Evolutionary conservation across 2,888 invertebrate genomes (phyloP), one percentile per base, ranked within the genome.

Genomic region (Cryptus armator): DNA sequence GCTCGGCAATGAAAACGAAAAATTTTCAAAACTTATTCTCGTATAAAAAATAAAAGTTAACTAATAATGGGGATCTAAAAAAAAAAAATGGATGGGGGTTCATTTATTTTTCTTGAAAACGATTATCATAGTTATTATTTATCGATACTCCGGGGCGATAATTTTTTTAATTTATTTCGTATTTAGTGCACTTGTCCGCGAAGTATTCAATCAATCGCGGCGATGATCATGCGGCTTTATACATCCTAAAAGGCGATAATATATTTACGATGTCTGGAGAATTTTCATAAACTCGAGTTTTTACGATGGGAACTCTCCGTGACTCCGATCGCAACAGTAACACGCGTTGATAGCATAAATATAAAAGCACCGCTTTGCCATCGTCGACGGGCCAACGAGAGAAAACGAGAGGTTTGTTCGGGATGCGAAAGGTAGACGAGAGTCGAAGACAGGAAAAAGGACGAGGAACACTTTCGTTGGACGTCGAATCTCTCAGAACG

Each of bases 181-280:
- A 4, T 29, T 59, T 59, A 24, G 53, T 59, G 29, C 29, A 14
- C 29, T 32, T 7, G 32, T 29, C 2, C 14, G 3, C 32, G 5
- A 32, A 62, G 29, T 7, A 29, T 32, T 62, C 29, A 32, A 62
- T 62, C 62, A 62, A 14, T 62, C 32, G 10, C 62, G n/a, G 14
- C 24, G 12, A 29, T 9, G 29, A 32, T 32, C 29, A 29, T 29
- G 29, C 62, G 29, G 24, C 29, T 24, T 14, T 32, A 24, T 24
- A 62, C n/a, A 14, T 10, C 9, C 14, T 14, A 62, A 24, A 29
- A 7, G 29, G 62, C 6, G 7, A 29, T 62, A 29, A 29, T 32
- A 59, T 29, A 62, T 83, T 83, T 83, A 83, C 56, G 78, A 75
- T 24, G 78, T 83, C 78, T 79, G 68, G 37, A 79, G 72, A 74